phyloP scores from a whole-genome alignment of 2,888 invertebrate species.

The Schizotus pectinicornis region DNA sequence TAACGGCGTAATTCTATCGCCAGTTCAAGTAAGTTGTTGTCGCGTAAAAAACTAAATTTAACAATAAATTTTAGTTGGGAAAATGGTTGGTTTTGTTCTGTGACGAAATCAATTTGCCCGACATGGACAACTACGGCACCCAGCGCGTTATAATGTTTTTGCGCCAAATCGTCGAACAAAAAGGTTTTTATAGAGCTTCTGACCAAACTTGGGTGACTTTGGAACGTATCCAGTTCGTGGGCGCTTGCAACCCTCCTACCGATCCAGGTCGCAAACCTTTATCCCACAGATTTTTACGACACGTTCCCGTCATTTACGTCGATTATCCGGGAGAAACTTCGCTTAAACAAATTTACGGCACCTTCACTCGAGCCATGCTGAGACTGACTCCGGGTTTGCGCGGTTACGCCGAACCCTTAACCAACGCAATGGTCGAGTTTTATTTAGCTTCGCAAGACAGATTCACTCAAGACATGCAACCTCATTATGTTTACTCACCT shows the following conservation, averaged over 20 bases:
- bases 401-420: slow-evolving; percentile 94
- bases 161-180: slow-evolving; percentile 96
- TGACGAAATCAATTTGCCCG: slow-evolving; percentile 99
- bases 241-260: slow-evolving; percentile 99
- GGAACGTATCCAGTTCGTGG: slow-evolving; percentile 99
- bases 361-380: slow-evolving; percentile 98
- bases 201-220: slow-evolving; percentile 97
- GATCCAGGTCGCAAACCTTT: slow-evolving; percentile 98
- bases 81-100: slow-evolving; percentile 99
- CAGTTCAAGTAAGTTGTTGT: slow-evolving; percentile 72
- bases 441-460: slow-evolving; percentile 95
- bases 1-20: slow-evolving; percentile 94
- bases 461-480: slow-evolving; percentile 99
- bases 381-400: slow-evolving; percentile 90
- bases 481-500: slow-evolving; percentile 99
- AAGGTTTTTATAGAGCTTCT: slow-evolving; percentile 85
- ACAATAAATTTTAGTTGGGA: slow-evolving; percentile 65
- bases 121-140: slow-evolving; percentile 97
- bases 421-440: slow-evolving; percentile 99
- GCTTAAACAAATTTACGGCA: slow-evolving; percentile 97
- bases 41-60: slow-evolving; percentile 12
- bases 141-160: slow-evolving; percentile 99
- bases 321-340: slow-evolving; percentile 99
- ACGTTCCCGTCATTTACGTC: slow-evolving; percentile 98
- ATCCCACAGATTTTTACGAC: slow-evolving; percentile 81